Conservation (phyloP, 2,888 invertebrate species). For the Limnephilus lunatus region DNA sequence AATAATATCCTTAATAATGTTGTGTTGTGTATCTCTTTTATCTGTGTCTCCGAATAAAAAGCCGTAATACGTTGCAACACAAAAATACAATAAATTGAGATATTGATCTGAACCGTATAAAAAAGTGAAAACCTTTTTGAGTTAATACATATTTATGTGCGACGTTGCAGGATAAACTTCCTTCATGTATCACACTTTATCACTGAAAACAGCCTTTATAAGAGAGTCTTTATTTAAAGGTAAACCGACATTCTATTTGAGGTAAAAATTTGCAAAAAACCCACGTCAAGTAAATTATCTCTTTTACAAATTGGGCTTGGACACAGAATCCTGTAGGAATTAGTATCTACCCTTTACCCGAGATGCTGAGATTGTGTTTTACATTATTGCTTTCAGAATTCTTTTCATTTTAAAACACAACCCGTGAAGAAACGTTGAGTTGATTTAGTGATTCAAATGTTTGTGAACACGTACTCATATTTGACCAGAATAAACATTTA, state of each 20-base stretch:
- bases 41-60: not conserved
- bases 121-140: not conserved
- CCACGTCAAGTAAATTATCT: constrained; percentile 41
- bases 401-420: not conserved
- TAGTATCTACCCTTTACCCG: not conserved
- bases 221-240: constrained; percentile 13
- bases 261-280: constrained; percentile 38
- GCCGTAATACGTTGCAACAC: not conserved
- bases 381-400: not conserved
- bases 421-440: not conserved
- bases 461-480: not conserved
- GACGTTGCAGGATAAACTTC: not conserved
- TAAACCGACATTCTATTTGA: constrained; percentile 4
- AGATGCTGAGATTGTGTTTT: not conserved
- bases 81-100: not conserved
- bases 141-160: not conserved
- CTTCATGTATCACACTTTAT: constrained; percentile 9
- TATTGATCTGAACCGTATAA: not conserved
- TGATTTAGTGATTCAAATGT: not conserved
- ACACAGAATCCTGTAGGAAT: constrained; percentile 2
- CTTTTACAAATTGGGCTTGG: constrained; percentile 13
- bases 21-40: not conserved
- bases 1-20: not conserved
- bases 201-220: constrained; percentile 12
- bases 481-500: not conserved